Evolutionary conservation across 2,888 invertebrate genomes (phyloP), one percentile per base, ranked within the genome.

Genomic region (Cerceris rybyensis): DNA sequence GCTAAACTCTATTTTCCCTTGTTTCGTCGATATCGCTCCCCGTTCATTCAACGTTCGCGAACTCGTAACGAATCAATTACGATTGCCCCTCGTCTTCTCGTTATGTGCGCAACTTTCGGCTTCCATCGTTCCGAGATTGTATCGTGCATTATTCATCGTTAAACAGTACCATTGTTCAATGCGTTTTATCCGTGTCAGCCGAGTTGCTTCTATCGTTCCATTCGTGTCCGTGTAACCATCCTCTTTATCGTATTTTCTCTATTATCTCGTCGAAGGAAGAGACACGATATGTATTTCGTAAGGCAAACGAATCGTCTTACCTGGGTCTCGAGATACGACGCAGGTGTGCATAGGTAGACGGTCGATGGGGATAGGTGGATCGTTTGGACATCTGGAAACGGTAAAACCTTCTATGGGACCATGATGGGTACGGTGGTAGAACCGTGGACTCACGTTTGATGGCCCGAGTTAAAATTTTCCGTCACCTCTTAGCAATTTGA

Each of bases 61-160:
- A 17, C 72, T 82, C 83, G 69, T 81, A 78, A 64, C 73, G 79
- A 85, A 73, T 75, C 73, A 81, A 78, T 85, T 82, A 82, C 70
- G 57, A 67, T 70, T 69, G 52, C 69, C n/a, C 52, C 57, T 52
- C 42, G 11, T 57, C 61, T 42, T 39, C 50, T 14, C 28, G 28
- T 46, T 63, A 55, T 69, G 41, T 61, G 64, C 42, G 6, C 8
- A 39, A 66, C 49, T 13, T 41, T 64, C 73, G n/a, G 54, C 52
- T 49, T 71, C 63, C 49, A 60, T 59, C 78, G 46, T 64, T 68
- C 11, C 58, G 55, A 69, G 68, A 73, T 76, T 61, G 55, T 50
- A 61, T 41, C 61, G 61, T 76, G 72, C 76, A 81, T 81, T 74
- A 81, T 81, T 81, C 77, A 81, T 66, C 54, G 77, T 49, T 77